phyloP scores from a whole-genome alignment of 2,888 invertebrate species.

The Harpalus rufipes region DNA sequence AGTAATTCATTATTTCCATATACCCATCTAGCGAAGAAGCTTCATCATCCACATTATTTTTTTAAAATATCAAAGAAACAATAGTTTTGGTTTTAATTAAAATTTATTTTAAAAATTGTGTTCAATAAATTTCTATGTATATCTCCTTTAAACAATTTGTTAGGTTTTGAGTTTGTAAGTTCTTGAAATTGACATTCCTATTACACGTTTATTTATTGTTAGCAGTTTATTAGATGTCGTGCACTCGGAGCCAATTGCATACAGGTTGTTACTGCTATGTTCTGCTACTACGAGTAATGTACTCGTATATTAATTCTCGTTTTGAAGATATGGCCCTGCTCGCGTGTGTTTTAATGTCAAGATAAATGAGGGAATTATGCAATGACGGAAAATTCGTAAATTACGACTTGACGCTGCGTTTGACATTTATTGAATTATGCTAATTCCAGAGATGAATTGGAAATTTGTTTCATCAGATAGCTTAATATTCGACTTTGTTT shows the following conservation, averaged over 20 bases:
- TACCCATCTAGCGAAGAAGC: no score
- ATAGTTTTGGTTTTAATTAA: no score
- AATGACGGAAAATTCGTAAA: slow-evolving; percentile 40
- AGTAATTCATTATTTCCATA: no score
- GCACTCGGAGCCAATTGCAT: background rate
- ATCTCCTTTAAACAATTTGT: no score
- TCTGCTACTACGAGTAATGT: background rate
- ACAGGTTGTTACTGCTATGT: background rate
- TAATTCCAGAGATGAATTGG: slow-evolving; percentile 36
- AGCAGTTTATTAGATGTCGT: background rate
- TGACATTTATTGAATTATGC: slow-evolving; percentile 53
- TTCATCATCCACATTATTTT: no score
- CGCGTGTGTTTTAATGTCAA: slow-evolving; percentile 41
- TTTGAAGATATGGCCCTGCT: slow-evolving; percentile 31
- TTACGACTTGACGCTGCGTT: slow-evolving; percentile 31
- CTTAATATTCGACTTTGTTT: slow-evolving; percentile 26
- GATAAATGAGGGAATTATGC: slow-evolving; percentile 47
- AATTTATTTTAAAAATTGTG: no score
- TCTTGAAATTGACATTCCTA: background rate
- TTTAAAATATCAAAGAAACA: no score
- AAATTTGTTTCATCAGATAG: slow-evolving; percentile 44
- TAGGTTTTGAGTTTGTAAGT: background rate
- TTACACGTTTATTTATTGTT: background rate
- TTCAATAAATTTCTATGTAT: no score
- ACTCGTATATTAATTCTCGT: slow-evolving; percentile 28